These are phyloP conservation scores for Eubucco bourcierii DNA, from an alignment of 2,113 vertebrate genomes.

Conservation along the genomic window DNA sequence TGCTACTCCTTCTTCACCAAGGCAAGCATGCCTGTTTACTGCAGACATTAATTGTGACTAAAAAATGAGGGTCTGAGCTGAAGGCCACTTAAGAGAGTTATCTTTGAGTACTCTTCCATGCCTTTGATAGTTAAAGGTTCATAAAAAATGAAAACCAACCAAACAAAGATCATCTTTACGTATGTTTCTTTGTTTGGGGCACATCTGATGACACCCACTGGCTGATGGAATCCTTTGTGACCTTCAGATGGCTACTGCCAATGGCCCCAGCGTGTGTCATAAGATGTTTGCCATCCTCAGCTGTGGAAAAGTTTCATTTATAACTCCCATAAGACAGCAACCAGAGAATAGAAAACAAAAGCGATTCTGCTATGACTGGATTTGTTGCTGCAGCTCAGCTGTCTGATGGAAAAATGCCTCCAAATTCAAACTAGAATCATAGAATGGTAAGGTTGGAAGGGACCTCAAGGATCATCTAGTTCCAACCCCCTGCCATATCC, in stretches of 20 bases:
- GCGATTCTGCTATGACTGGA: not conserved
- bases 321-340: not conserved
- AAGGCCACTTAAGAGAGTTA: not conserved
- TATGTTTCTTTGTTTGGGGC: not conserved
- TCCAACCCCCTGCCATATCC: no score
- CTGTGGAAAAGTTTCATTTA: conserved; percentile 11
- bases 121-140: not conserved
- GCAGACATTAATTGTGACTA: not conserved
- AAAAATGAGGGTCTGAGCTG: not conserved
- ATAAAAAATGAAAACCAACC: not conserved
- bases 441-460: no score
- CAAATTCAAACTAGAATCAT: not conserved
- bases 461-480: no score
- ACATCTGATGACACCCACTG: not conserved
- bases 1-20: not conserved
- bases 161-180: not conserved
- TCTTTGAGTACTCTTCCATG: not conserved
- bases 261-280: not conserved
- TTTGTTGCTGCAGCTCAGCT: not conserved
- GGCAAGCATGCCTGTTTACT: not conserved
- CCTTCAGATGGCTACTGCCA: not conserved
- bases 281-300: not conserved
- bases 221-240: not conserved
- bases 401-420: not conserved
- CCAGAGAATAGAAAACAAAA: conserved; percentile 19